Evolutionary conservation across 2,888 invertebrate genomes (phyloP), one percentile per base, ranked within the genome.

Genomic region (Cephus runcator): DNA sequence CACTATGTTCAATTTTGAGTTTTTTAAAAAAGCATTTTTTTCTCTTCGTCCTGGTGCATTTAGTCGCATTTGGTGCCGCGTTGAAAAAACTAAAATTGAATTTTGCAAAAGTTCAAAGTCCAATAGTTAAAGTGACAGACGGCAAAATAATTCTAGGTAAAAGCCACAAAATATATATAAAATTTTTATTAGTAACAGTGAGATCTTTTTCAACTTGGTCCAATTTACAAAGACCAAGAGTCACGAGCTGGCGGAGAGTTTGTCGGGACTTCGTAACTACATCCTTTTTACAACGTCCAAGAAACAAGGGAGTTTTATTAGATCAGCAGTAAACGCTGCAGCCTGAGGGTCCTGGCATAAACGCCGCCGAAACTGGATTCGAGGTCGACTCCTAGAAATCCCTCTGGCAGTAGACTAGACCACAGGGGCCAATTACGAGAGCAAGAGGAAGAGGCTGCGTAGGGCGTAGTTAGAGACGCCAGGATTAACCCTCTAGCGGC

Each of bases 361-460:
- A 85, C 84, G 87, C 83, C 83, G 86, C 79, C 84, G 84, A 87
- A 88, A 88, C 86, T 87, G 86, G 88, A 86, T 87, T 87, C 85
- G 84, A 56, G 56, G 84, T 84, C 83, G 85, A 89, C 89, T 90
- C 87, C 88, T 89, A 90, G 90, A 90, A 91, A 88, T 90, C 89
- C 90, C 90, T 90, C 87, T 87, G 88, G 90, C 88, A 85, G 79
- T 84, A 85, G 87, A 85, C 87, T 85, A 84, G 85, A 84, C 81
- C 83, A 82, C 82, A 88, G 85, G 87, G 86, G 87, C 88, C 89
- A 90, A 90, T 90, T 90, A 90, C 86, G 81, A 82, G 78, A 12
- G n/a, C 34, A 76, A 73, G 75, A 23, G 34, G 76, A 36, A 31
- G 15, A 73, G 73, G 56, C 40, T 75, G 79, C 75, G 79, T 56